These are phyloP conservation scores for Fragum whitleyi DNA, from an alignment of 2,888 invertebrate species.

Conservation along the genomic window DNA sequence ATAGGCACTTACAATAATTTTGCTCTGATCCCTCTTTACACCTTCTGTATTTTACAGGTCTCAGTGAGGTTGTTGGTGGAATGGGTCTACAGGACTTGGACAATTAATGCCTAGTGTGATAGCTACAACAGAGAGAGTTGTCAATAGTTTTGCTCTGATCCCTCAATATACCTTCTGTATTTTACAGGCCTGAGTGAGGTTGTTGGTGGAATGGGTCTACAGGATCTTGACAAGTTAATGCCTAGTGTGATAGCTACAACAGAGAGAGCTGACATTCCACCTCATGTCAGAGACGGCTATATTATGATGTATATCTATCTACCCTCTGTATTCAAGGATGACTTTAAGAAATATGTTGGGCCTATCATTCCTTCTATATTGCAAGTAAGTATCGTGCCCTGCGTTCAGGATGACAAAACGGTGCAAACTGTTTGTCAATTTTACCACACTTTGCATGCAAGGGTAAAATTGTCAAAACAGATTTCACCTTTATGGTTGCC, in stretches of 20 bases:
- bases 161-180: too few relatives aligned
- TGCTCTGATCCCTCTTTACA: too few relatives aligned
- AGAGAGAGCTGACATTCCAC: constrained; percentile 90
- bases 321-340: constrained; percentile 97
- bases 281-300: constrained; percentile 99
- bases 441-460: too few relatives aligned
- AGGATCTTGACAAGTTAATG: constrained; percentile 98
- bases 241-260: constrained; percentile 98
- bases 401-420: too few relatives aligned
- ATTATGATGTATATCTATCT: constrained; percentile 99
- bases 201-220: constrained; percentile 97
- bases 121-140: constrained; percentile 93
- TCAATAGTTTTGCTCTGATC: too few relatives aligned
- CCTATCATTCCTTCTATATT: constrained; percentile 98
- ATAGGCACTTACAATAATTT: too few relatives aligned
- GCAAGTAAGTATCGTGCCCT: constrained; percentile 87
- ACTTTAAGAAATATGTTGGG: constrained; percentile 97
- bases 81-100: constrained; percentile 96
- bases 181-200: constrained; percentile 98
- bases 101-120: constrained; percentile 99
- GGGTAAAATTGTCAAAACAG: too few relatives aligned
- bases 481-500: too few relatives aligned
- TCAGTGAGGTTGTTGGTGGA: too few relatives aligned
- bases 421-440: too few relatives aligned
- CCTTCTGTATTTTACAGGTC: too few relatives aligned